These are phyloP conservation scores for Apamea sordens DNA, from an alignment of 2,888 invertebrate genomes.

Conservation along the genomic window DNA sequence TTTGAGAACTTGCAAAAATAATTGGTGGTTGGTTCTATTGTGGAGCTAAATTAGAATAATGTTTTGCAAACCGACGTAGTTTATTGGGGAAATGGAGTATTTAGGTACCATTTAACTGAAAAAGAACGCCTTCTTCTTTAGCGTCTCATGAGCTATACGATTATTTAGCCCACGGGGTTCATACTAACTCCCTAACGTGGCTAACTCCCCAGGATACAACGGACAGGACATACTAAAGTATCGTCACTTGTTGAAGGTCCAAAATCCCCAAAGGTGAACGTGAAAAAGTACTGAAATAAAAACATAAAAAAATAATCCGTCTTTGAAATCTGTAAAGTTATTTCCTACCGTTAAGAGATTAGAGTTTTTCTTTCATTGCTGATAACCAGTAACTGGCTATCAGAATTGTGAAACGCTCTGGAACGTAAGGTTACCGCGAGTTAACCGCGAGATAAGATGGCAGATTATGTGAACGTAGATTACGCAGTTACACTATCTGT, in stretches of 20 bases:
- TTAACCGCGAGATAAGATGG: constrained; percentile 76
- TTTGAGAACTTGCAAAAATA: too few species aligned
- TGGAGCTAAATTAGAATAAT: not conserved
- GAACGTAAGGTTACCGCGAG: constrained; percentile 73
- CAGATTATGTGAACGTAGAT: constrained; percentile 72
- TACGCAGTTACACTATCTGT: constrained; percentile 54
- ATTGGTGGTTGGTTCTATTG: not conserved
- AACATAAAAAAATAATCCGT: not conserved
- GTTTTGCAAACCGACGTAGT: not conserved
- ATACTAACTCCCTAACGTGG: too few species aligned
- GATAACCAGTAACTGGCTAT: constrained; percentile 59
- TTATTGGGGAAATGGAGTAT: not conserved
- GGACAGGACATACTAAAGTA: not conserved
- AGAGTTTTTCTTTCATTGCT: constrained; percentile 40
- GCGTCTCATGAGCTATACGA: not conserved
- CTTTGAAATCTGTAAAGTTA: constrained; percentile 21
- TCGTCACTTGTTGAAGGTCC: not conserved
- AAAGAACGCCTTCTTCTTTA: not conserved
- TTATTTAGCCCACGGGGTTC: not conserved
- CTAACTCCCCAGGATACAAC: not conserved
- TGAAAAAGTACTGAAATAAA: not conserved
- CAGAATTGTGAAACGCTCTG: constrained; percentile 71
- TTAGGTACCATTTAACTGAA: not conserved
- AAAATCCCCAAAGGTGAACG: not conserved
- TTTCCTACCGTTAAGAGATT: constrained; percentile 40